These are phyloP conservation scores for Neomonachus schauinslandi DNA, from an alignment of 2,113 vertebrate species.

Conservation along the genomic window DNA sequence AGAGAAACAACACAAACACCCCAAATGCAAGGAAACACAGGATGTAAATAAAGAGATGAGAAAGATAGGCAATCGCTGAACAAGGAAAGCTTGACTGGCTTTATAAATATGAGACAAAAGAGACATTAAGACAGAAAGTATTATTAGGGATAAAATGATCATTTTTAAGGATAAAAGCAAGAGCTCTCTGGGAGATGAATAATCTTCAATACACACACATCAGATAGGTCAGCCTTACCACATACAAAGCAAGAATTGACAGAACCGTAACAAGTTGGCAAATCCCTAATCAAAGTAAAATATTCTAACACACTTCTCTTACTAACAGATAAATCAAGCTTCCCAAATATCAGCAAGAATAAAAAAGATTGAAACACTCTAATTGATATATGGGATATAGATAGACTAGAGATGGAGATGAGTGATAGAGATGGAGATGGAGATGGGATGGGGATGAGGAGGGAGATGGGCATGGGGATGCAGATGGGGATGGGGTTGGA, in stretches of 20 bases:
- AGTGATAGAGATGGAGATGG: not conserved
- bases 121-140: not conserved
- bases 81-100: not conserved
- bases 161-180: not conserved
- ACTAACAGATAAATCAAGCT: not conserved
- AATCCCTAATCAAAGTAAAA: not conserved
- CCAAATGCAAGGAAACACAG: not conserved
- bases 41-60: rapidly evolving
- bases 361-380: not conserved
- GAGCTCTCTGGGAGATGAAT: not conserved
- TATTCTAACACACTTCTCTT: no score
- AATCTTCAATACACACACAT: not conserved
- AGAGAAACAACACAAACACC: not conserved
- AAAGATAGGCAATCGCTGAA: rapidly evolving
- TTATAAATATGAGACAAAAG: not conserved
- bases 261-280: not conserved
- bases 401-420: not conserved
- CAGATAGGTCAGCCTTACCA: not conserved
- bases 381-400: not conserved
- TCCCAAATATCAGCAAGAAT: not conserved
- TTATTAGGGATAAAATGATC: not conserved
- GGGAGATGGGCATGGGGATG: no score
- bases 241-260: not conserved
- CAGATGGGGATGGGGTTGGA: not conserved
- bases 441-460: not conserved